phyloP scores from a whole-genome alignment of 2,113 vertebrate genomes.

The Gobiocypris rarus region DNA sequence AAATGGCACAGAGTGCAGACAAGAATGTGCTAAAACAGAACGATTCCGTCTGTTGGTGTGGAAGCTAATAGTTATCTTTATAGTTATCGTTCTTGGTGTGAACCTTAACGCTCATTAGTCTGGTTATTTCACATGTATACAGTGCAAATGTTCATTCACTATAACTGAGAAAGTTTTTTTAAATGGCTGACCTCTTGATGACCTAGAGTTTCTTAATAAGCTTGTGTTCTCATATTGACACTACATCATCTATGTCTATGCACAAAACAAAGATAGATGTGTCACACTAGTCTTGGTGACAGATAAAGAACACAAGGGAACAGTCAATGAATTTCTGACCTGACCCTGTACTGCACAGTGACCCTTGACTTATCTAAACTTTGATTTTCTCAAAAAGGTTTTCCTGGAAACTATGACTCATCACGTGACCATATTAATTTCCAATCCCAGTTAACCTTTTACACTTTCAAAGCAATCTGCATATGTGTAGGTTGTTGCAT shows the following conservation, averaged over 20 bases:
- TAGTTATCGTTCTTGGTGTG: too few relatives aligned
- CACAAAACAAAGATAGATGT: not conserved
- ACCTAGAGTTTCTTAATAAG: not conserved
- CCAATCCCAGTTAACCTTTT: slow-evolving; percentile 6
- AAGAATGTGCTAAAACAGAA: too few relatives aligned
- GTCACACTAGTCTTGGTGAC: not conserved
- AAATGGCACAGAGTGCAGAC: too few relatives aligned
- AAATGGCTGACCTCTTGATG: not conserved
- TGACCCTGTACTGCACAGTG: not conserved
- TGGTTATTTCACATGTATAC: not conserved
- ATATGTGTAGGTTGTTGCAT: not conserved
- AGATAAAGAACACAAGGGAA: not conserved
- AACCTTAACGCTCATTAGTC: not conserved
- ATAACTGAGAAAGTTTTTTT: not conserved
- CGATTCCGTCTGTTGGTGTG: too few relatives aligned
- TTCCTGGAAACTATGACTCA: slow-evolving; percentile 32
- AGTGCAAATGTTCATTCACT: not conserved
- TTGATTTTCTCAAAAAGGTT: not conserved
- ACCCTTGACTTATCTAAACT: slow-evolving; percentile 16
- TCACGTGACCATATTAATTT: slow-evolving; percentile 8
- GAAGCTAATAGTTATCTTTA: too few relatives aligned
- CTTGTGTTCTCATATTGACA: not conserved
- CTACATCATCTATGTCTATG: not conserved
- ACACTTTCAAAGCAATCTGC: not conserved
- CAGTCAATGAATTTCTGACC: not conserved